These are phyloP conservation scores for Alsophila aescularia DNA, from an alignment of 2,888 invertebrate genomes.

Conservation along the genomic window DNA sequence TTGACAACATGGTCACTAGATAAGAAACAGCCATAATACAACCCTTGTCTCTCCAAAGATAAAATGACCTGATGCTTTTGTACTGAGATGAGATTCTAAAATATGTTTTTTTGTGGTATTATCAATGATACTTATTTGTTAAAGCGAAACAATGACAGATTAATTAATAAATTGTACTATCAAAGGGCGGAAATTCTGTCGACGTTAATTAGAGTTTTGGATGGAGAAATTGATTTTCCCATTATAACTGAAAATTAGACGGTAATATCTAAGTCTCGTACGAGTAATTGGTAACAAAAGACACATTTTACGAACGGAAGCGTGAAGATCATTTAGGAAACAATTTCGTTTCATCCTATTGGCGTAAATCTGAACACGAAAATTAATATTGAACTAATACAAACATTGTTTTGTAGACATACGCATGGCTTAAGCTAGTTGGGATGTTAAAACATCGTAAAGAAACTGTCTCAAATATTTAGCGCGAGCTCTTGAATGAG, in stretches of 20 bases:
- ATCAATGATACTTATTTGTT: background rate
- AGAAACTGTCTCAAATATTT: no score
- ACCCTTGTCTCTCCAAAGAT: no score
- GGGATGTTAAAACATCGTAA: no score
- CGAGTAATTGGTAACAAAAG: background rate
- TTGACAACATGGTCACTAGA: no score
- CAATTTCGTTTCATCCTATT: background rate
- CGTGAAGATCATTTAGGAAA: background rate
- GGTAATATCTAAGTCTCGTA: background rate
- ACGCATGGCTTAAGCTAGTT: no score
- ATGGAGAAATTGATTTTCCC: conserved; percentile 9
- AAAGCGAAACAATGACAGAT: conserved; percentile 13
- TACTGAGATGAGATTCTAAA: background rate
- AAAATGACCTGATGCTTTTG: no score
- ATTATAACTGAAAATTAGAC: conserved; percentile 6
- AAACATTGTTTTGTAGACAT: no score
- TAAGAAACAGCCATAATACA: no score
- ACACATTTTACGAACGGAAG: background rate
- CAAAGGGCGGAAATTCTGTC: conserved; percentile 16
- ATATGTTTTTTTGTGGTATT: background rate
- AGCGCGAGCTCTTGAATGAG: no score
- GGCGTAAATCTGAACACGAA: background rate
- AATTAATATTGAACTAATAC: background rate
- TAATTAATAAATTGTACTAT: conserved; percentile 9
- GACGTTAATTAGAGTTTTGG: conserved; percentile 9